Base-by-base conservation (phyloP, 2,888 invertebrate genomes). In the Ormyrus thymus region DNA sequence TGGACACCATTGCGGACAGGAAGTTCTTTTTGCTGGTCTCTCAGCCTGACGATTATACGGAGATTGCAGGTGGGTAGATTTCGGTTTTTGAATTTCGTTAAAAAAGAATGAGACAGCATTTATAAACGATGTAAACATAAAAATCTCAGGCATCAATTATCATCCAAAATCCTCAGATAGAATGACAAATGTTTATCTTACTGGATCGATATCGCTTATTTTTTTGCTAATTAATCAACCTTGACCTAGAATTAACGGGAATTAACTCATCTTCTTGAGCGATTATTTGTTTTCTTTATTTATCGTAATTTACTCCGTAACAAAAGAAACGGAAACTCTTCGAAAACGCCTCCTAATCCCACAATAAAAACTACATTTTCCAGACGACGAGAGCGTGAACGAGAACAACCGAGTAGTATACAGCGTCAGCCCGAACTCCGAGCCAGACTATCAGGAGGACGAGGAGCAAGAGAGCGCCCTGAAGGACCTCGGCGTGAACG, bases 21-120 rank as follows among this genome's bases (percentile, higher is more conserved):
- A 92, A 92, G 48, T 91, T 93, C 9, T 93, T 93, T 82, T 91
- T 93, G 81, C 86, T 93, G 53, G 91, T 92, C 3, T 92, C 92
- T 0, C 91, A 92, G 73, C 92, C 92, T 1, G 92, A 93, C 53
- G 92, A 93, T 79, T 91, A 92, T 68, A 88, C 91, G 0, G 90
- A 90, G 75, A 87, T 90, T 48, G 84, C 84, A 13, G 88, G 88
- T 76, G 88, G 90, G 66, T 0, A 82, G 51, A 11, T 15, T 13
- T 45, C 11, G 7, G 9, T 46, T 6, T 43, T 13, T 45, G 13
- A 46, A 0, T 50, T 50, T 62, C 3, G 9, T 50, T 50, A 9
- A 61, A 13, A 45, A 9, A 29, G 29, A 61, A 43, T 5, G 29
- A 61, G 43, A 10, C 9, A 61, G 8, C 43, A 43, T 9, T 8